Evolutionary conservation across 1,140 invertebrate species (phyloP).

Genomic region (Vanessa atalanta): DNA sequence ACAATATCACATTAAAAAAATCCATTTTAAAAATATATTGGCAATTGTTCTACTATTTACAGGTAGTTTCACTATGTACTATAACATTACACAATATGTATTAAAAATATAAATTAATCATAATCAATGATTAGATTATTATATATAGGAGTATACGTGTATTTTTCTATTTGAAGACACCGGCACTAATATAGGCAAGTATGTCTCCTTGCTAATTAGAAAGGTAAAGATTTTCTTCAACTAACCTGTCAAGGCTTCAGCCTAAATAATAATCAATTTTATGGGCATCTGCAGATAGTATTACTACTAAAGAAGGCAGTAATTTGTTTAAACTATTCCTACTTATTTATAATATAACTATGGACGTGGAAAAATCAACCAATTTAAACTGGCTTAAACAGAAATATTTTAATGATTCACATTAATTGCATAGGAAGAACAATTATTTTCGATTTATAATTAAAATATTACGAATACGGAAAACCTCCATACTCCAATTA

Average conservation of each 20-base stretch:
- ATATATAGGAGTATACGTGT: too few species aligned
- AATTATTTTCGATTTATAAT: constrained; percentile 1
- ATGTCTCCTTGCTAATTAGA: constrained; percentile 13
- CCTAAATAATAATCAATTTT: constrained; percentile 3
- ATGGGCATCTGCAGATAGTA: neutral
- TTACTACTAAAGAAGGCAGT: constrained; percentile 2
- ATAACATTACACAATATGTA: too few species aligned
- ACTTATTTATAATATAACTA: neutral
- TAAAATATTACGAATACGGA: constrained; percentile 12
- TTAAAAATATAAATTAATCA: too few species aligned
- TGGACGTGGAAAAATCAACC: neutral
- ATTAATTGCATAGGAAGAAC: constrained; percentile 8
- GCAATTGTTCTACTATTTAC: too few species aligned
- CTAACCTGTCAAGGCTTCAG: neutral
- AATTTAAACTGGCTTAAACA: neutral
- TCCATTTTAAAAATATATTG: too few species aligned
- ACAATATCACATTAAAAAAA: too few species aligned
- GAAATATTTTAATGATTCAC: neutral
- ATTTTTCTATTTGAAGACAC: neutral
- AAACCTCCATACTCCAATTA: constrained; percentile 7
- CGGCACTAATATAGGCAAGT: neutral
- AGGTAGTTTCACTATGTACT: too few species aligned
- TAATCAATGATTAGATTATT: too few species aligned
- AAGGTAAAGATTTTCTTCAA: constrained; percentile 10
- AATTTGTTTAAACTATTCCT: constrained; percentile 7